Evolutionary conservation across 2,888 invertebrate species (phyloP).

Genomic region (Micoletzkya japonica): DNA sequence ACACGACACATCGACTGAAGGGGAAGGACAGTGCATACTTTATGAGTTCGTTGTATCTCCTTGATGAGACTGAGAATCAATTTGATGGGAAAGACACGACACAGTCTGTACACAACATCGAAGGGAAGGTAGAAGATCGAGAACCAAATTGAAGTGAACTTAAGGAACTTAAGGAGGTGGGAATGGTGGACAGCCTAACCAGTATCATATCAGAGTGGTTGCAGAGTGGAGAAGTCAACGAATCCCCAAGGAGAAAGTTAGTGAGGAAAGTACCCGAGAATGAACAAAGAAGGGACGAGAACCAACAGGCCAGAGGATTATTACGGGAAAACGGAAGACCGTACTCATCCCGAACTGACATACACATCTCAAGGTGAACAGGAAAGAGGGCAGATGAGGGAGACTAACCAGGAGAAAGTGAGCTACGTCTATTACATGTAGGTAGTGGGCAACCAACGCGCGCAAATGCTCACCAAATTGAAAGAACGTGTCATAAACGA

Average conservation of each 20-base stretch:
- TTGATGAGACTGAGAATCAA: conserved; percentile 49
- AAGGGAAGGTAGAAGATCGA: conserved; percentile 96
- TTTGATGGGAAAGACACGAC: conserved; percentile 64
- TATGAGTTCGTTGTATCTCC: conserved; percentile 43
- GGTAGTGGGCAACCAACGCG: too few species aligned
- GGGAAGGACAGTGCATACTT: too few species aligned
- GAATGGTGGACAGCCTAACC: conserved; percentile 64
- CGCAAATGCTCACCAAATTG: too few species aligned
- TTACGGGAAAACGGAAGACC: conserved; percentile 89
- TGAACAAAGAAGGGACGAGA: conserved; percentile 95
- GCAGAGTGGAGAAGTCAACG: conserved; percentile 91
- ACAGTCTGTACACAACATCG: conserved; percentile 91
- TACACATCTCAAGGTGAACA: conserved; percentile 45
- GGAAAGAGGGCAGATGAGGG: background rate
- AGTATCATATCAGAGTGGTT: conserved; percentile 81
- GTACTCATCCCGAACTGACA: conserved; percentile 69
- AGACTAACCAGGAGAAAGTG: conserved; percentile 19
- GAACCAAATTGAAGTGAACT: conserved; percentile 72
- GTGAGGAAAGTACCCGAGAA: conserved; percentile 91
- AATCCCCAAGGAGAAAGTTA: conserved; percentile 91
- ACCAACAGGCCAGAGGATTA: conserved; percentile 95
- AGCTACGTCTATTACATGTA: conserved; percentile 25
- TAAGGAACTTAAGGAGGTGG: background rate
- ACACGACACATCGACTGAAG: too few species aligned
- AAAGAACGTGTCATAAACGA: too few species aligned